phyloP scores from a whole-genome alignment of 2,797 vertebrate genomes.

The Sebastes umbrosus region DNA sequence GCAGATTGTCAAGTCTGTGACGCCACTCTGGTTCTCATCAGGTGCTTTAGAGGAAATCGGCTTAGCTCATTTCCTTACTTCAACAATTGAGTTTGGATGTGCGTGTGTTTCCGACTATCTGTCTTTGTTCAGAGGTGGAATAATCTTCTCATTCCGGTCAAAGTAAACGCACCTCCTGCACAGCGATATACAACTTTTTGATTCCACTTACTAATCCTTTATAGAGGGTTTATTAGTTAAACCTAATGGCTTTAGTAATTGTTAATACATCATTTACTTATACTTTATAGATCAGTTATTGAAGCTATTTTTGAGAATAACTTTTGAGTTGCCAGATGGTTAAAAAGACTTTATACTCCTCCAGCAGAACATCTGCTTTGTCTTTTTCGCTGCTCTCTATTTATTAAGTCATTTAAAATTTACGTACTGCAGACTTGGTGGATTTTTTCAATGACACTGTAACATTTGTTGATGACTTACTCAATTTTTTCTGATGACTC shows the following conservation, averaged over 20 bases:
- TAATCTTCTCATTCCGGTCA: constrained; percentile 3
- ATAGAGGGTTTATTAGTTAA: neutral
- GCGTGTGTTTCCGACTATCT: constrained; percentile 1
- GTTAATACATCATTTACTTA: neutral
- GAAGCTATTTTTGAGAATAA: neutral
- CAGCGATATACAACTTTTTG: neutral
- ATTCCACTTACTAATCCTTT: neutral
- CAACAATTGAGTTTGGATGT: constrained; percentile 22
- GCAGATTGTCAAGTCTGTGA: constrained; percentile 28
- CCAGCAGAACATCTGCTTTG: neutral
- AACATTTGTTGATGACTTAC: neutral
- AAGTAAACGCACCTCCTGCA: neutral
- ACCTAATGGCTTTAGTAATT: neutral
- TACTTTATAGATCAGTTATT: neutral
- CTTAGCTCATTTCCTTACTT: constrained; percentile 54
- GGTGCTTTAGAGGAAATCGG: constrained; percentile 39
- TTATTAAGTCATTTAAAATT: neutral
- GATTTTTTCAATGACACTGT: neutral
- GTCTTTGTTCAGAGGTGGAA: neutral
- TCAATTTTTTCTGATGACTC: neutral
- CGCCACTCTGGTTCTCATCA: constrained; percentile 47
- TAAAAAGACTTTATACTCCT: neutral
- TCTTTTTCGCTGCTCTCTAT: neutral
- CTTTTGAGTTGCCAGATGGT: neutral
- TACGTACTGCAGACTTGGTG: neutral